Percentiles rank a stretch among this genome's conserved stretches.
phyloP scores from a whole-genome alignment of 2,113 vertebrate species.

The Pithys albifrons region DNA sequence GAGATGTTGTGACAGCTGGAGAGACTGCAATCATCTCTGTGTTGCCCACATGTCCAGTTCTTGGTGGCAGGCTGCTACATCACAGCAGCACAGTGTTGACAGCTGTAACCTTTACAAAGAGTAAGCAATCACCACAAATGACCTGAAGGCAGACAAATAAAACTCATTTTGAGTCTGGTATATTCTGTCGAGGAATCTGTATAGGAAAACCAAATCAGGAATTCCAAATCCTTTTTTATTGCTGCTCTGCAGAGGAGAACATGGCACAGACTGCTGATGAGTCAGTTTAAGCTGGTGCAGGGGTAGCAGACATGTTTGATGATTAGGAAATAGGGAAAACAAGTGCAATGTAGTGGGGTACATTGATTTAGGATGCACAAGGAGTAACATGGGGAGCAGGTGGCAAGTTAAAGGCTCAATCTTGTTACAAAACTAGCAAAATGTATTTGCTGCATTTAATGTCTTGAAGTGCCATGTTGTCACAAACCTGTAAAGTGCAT shows the following conservation, averaged over 20 bases:
- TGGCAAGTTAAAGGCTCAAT: constrained; percentile 40
- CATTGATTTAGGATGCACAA: constrained; percentile 27
- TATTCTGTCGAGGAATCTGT: background rate
- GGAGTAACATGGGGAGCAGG: background rate
- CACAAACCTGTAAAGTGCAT: background rate
- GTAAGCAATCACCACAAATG: background rate
- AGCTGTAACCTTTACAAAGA: constrained; percentile 5
- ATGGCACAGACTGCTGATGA: background rate
- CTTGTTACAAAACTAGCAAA: constrained; percentile 17
- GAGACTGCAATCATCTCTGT: background rate
- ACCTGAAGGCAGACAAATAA: background rate
- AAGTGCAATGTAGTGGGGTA: background rate
- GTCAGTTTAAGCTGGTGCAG: background rate
- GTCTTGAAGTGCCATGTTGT: background rate
- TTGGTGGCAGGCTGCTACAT: background rate
- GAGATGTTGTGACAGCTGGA: background rate
- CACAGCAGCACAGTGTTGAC: background rate
- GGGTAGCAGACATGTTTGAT: background rate
- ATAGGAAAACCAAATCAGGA: background rate
- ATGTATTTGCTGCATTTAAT: background rate
- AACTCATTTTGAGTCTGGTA: background rate
- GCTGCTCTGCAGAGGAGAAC: background rate
- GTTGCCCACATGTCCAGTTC: background rate
- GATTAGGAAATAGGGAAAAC: constrained; percentile 6
- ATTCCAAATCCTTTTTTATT: background rate